Conservation (phyloP, 2,888 invertebrate genomes). For the Yponomeuta malinellus region DNA sequence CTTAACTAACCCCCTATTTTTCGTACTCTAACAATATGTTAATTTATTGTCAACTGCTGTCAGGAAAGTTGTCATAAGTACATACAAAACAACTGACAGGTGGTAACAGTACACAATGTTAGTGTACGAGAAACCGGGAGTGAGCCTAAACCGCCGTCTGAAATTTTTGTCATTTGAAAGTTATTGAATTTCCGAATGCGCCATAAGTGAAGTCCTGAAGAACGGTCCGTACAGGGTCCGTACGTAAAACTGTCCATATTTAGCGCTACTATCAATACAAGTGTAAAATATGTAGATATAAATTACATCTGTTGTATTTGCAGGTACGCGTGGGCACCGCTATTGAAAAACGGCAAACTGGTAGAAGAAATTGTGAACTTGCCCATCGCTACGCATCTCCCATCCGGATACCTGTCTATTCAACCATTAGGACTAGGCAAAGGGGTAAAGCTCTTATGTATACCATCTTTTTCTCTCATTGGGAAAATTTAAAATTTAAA, state of each 20-base stretch:
- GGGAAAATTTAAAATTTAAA: background rate
- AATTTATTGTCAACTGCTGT: no score
- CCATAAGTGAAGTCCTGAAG: no score
- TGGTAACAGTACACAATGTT: no score
- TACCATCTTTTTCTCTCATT: background rate
- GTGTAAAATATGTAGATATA: no score
- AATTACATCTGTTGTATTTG: background rate
- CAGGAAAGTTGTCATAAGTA: no score
- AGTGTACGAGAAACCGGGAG: no score
- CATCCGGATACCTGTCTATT: constrained; percentile 91
- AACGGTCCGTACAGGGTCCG: no score
- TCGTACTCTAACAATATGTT: no score
- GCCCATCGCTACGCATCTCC: constrained; percentile 91
- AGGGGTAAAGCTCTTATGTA: constrained; percentile 79
- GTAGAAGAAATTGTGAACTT: constrained; percentile 88
- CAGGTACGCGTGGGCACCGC: constrained; percentile 93
- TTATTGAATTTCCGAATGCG: no score
- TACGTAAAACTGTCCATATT: background rate
- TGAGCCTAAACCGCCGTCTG: no score
- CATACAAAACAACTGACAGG: no score
- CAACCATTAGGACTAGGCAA: constrained; percentile 93
- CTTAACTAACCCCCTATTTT: background rate
- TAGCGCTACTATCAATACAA: background rate
- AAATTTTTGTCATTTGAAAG: no score
- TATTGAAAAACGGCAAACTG: constrained; percentile 88